Evolutionary conservation across 2,797 vertebrate species (phyloP).

Genomic region (Manis crassicaudata): DNA sequence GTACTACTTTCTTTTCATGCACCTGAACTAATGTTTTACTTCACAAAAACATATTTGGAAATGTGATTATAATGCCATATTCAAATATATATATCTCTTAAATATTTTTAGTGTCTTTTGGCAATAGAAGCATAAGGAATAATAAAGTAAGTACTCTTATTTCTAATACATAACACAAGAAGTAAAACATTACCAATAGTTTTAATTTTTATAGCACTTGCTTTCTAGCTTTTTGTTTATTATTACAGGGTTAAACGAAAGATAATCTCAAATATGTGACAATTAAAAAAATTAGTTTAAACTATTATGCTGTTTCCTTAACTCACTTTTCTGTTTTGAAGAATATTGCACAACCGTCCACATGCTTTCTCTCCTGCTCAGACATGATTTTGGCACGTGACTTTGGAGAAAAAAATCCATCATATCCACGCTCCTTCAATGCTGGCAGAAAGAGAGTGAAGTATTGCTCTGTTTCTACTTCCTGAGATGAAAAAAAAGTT

Average conservation of each 20-base stretch:
- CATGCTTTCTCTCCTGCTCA: conserved; percentile 97
- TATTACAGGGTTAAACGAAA: conserved; percentile 40
- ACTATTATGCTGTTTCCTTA: background rate
- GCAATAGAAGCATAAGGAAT: conserved; percentile 16
- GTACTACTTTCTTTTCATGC: background rate
- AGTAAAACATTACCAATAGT: conserved; percentile 20
- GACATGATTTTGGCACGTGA: conserved; percentile 99
- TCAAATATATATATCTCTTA: background rate
- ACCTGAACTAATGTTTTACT: conserved; percentile 41
- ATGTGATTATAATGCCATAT: background rate
- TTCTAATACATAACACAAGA: background rate
- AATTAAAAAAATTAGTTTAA: background rate
- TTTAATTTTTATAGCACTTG: conserved; percentile 33
- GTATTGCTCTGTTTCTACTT: conserved; percentile 99
- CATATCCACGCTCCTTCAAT: conserved; percentile 96
- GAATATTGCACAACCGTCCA: conserved; percentile 98
- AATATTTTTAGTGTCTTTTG: background rate
- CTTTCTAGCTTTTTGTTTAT: conserved; percentile 15
- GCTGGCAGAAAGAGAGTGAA: conserved; percentile 97
- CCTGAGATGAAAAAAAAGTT: conserved; percentile 86
- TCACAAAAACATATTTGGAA: conserved; percentile 47
- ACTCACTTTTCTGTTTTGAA: conserved; percentile 98
- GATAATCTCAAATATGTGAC: background rate
- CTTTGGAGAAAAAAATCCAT: conserved; percentile 99
- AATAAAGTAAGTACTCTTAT: background rate